phyloP scores from a whole-genome alignment of 2,113 vertebrate species.

The Cardinalis cardinalis region DNA sequence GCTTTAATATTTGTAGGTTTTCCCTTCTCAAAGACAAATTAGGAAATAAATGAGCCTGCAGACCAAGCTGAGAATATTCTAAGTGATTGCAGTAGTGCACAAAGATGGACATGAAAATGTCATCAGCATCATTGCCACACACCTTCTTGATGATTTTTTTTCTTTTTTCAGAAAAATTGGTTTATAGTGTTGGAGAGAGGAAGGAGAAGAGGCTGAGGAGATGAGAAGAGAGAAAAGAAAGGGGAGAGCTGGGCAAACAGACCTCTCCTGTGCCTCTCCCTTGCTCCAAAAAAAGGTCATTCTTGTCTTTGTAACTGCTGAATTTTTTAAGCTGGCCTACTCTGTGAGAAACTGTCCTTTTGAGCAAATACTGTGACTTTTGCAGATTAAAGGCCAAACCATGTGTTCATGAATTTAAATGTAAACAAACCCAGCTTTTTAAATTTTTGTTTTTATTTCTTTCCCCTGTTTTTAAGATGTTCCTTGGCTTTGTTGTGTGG shows the following conservation, averaged over 20 bases:
- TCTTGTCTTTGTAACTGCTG: not conserved
- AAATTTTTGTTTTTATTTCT: rapidly evolving
- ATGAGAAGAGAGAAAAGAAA: not conserved
- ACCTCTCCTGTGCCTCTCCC: not conserved
- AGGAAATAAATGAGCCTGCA: not conserved
- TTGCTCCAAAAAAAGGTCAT: not conserved
- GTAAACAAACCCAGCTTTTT: not conserved
- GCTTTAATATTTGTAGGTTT: not conserved
- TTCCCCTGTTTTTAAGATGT: not conserved
- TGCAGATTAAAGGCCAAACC: constrained; percentile 14
- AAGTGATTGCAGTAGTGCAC: not conserved
- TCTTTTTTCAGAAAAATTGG: not conserved
- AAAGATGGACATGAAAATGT: not conserved
- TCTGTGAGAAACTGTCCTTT: not conserved
- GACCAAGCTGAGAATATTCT: not conserved
- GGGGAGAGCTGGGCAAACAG: not conserved
- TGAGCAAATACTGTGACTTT: not conserved
- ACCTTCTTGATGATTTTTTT: not conserved
- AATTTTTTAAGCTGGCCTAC: not conserved
- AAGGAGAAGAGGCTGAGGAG: not conserved
- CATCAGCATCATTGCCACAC: not conserved
- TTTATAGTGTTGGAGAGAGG: not conserved
- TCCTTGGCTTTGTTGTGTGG: not conserved
- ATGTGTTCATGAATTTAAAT: constrained; percentile 39
- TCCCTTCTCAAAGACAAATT: not conserved